Evolutionary conservation across 2,888 invertebrate species (phyloP).

Genomic region (Thymelicus sylvestris): DNA sequence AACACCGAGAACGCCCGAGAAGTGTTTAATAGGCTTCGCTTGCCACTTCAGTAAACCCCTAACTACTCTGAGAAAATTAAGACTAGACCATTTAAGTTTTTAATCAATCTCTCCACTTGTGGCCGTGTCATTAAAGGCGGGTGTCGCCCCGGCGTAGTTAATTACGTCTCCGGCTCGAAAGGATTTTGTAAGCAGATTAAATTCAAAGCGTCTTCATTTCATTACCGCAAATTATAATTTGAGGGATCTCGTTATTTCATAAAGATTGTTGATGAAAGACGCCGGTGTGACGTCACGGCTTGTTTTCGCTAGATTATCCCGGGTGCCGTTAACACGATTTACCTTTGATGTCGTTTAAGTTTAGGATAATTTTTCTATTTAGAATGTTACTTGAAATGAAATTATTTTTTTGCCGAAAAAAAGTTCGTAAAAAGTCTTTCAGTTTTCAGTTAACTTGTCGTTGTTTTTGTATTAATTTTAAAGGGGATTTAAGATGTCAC

Average conservation of each 20-base stretch:
- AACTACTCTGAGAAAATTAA: conserved; percentile 31
- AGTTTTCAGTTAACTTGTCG: no score
- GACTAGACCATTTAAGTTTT: conserved; percentile 37
- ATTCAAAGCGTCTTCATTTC: conserved; percentile 47
- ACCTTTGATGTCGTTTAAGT: conserved; percentile 28
- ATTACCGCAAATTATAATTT: conserved; percentile 48
- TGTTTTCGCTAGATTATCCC: conserved; percentile 29
- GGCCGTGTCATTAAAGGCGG: conserved; percentile 25
- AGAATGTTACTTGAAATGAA: not conserved
- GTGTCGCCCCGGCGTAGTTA: conserved; percentile 30
- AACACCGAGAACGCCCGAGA: not conserved
- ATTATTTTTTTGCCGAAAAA: not conserved
- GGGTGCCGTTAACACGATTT: conserved; percentile 28
- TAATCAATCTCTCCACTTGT: conserved; percentile 32
- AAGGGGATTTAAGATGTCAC: no score
- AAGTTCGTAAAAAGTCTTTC: not conserved
- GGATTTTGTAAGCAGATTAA: conserved; percentile 47
- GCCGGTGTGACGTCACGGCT: conserved; percentile 30
- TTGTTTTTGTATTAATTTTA: no score
- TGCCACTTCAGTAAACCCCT: conserved; percentile 1
- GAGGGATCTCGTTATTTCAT: conserved; percentile 39
- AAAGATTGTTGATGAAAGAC: conserved; percentile 37
- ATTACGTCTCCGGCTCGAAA: conserved; percentile 36
- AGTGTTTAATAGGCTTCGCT: conserved; percentile 4
- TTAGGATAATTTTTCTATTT: conserved; percentile 17